Evolutionary conservation across 2,888 invertebrate species (phyloP), one percentile per base, ranked within the genome.

Genomic region (Malacosoma neustria): DNA sequence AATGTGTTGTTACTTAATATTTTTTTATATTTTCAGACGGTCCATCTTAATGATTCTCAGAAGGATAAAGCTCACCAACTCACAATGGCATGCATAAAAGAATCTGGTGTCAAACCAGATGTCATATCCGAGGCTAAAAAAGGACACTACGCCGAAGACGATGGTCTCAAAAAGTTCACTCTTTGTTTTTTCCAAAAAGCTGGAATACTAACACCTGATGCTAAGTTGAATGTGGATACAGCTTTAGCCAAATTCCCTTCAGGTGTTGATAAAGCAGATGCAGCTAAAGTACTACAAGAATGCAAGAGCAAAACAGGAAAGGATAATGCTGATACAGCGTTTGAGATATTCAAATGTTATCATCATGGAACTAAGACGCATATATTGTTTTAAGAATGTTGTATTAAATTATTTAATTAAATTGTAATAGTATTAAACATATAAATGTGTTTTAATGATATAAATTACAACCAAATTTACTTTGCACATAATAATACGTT

Each of bases 161-260:
- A 80, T 5, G 60, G 49, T 0, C 45, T 87, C 1, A 86, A 86
- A 46, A 76, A 81, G 32, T 86, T 85, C 44, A 59, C 71, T 0
- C 55, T 79, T 0, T 88, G 88, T 50, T 75, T 87, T 62, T 77
- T 85, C 57, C 60, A 80, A 40, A 85, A 81, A 42, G 58, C 79
- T 1, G 74, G 71, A 2, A 65, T 85, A 2, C 33, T 81, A 0
- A 54, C 56, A 11, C 32, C 46, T 1, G 71, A 76, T 32, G 82
- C 74, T 1, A 74, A 82, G 35, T 44, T 87, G 9, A 82, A 86
- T 13, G 66, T 73, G 0, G 86, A 84, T 3, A 66, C 58, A 1
- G 71, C 87, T 1, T 43, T 81, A 6, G 46, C 72, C 0, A 84
- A 85, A 44, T 33, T 87, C 1, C 80, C 84, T 0, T 41, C 66